These are phyloP conservation scores for Halichondria panicea DNA, from an alignment of 37 sponge, comb jelly and placozoan species.

Conservation along the genomic window DNA sequence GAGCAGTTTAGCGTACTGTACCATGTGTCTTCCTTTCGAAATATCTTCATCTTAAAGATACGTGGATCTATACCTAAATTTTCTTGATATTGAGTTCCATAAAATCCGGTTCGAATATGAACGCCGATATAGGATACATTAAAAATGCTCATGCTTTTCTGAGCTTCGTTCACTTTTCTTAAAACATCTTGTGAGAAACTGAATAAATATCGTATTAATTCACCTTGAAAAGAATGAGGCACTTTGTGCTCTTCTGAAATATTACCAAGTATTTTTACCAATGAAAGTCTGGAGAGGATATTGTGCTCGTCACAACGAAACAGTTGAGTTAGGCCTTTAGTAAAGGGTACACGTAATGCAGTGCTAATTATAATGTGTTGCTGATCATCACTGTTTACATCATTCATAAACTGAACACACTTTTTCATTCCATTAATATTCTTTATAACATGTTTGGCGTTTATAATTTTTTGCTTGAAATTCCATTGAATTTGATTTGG, in stretches of 20 bases:
- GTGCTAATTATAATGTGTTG: background rate
- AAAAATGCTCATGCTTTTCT: background rate
- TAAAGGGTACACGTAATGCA: background rate
- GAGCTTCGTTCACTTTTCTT: background rate
- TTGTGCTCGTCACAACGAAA: too few species aligned
- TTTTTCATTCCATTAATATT: too few species aligned
- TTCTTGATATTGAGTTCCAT: conserved; percentile 22
- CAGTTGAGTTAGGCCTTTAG: background rate
- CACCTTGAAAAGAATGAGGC: too few species aligned
- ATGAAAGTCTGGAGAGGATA: too few species aligned
- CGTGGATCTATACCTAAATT: background rate
- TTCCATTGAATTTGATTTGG: conserved; percentile 40
- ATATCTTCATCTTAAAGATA: too few species aligned
- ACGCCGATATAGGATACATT: conserved; percentile 15
- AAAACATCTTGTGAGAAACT: background rate
- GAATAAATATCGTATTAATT: conserved; percentile 21
- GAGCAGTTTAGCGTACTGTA: conserved; percentile 11
- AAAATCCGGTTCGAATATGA: conserved; percentile 46
- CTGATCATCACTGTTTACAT: background rate
- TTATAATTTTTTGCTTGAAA: conserved; percentile 7
- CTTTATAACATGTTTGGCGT: too few species aligned
- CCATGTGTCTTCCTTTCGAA: conserved; percentile 2
- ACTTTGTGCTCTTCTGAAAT: too few species aligned
- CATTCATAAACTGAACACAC: background rate
- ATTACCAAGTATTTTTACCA: too few species aligned